These are phyloP conservation scores for Drosophila mettleri DNA, from an alignment of 2,888 invertebrate species.

Conservation along the genomic window DNA sequence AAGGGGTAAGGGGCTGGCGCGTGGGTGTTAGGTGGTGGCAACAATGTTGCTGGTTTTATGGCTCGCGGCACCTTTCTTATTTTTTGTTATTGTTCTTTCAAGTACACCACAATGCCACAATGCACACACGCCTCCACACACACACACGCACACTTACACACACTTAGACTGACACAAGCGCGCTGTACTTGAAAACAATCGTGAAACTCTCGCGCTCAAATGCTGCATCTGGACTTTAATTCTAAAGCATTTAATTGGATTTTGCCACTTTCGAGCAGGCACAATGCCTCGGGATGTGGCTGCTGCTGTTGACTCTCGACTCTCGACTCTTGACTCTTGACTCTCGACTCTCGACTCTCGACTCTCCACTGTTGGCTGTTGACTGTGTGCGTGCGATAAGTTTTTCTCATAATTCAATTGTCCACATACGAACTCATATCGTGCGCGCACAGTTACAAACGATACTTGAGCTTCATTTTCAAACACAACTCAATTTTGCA, in stretches of 20 bases:
- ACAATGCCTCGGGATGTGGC: slow-evolving; percentile 33
- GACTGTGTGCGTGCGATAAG: slow-evolving; percentile 48
- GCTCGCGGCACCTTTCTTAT: slow-evolving; percentile 3
- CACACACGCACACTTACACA: not conserved
- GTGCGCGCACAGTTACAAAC: slow-evolving; percentile 23
- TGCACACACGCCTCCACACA: slow-evolving; percentile 5
- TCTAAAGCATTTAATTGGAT: slow-evolving; percentile 59
- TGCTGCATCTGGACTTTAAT: slow-evolving; percentile 46
- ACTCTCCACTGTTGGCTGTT: not conserved
- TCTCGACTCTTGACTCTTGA: not conserved
- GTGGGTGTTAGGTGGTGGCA: not conserved
- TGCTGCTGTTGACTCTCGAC: slow-evolving; percentile 3
- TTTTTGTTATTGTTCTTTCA: not conserved
- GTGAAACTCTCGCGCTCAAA: slow-evolving; percentile 39
- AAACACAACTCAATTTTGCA: slow-evolving; percentile 15
- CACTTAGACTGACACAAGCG: not conserved
- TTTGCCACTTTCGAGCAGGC: slow-evolving; percentile 27
- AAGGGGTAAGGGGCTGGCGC: too few relatives aligned
- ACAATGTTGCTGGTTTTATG: slow-evolving; percentile 39
- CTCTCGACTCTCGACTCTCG: slow-evolving; percentile 8
- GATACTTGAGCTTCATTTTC: slow-evolving; percentile 28
- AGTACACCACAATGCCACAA: slow-evolving; percentile 19
- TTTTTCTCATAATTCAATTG: slow-evolving; percentile 52
- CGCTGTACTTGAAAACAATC: slow-evolving; percentile 37
- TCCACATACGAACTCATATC: slow-evolving; percentile 30